Conservation (phyloP, 2,888 invertebrate species). For the Scaptodrosophila latifasciaeformis region DNA sequence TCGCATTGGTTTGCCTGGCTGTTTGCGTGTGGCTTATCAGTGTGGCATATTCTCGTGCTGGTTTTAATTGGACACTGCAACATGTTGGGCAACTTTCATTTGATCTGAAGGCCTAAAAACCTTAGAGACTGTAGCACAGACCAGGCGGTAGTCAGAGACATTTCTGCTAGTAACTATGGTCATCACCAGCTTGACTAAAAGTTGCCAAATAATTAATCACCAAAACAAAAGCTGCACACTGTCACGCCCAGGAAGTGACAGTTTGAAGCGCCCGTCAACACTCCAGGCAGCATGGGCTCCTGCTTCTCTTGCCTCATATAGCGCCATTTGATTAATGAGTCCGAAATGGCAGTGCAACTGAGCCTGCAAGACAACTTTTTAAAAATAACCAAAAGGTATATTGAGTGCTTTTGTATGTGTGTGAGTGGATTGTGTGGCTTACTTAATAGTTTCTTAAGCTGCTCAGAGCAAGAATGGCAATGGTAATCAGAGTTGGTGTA, state of each 20-base stretch:
- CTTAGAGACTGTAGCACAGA: too few relatives aligned
- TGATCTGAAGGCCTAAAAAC: too few relatives aligned
- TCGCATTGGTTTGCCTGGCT: too few relatives aligned
- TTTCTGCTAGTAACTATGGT: too few relatives aligned
- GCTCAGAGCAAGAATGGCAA: too few relatives aligned
- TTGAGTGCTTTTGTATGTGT: too few relatives aligned
- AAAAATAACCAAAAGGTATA: too few relatives aligned
- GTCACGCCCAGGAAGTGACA: slow-evolving; percentile 56
- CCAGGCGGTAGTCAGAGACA: neutral
- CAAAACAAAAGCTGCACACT: slow-evolving; percentile 44
- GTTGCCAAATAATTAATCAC: slow-evolving; percentile 61
- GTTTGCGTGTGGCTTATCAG: slow-evolving; percentile 53
- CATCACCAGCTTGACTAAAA: slow-evolving; percentile 19
- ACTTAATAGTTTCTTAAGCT: neutral
- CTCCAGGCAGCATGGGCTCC: slow-evolving; percentile 28
- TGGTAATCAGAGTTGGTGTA: too few relatives aligned
- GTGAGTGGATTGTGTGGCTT: too few relatives aligned
- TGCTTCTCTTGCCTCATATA: too few relatives aligned
- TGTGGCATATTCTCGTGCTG: slow-evolving; percentile 14
- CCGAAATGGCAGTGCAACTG: slow-evolving; percentile 2
- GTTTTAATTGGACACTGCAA: slow-evolving; percentile 44
- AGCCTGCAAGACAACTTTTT: too few relatives aligned
- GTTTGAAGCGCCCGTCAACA: slow-evolving; percentile 54
- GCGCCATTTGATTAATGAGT: slow-evolving; percentile 62
- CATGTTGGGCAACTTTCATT: slow-evolving; percentile 6